A percentile compares a stretch with the other conserved stretches of the same genome.
Conservation (phyloP, 2,888 invertebrate genomes). For the Dynastes hyllus region DNA sequence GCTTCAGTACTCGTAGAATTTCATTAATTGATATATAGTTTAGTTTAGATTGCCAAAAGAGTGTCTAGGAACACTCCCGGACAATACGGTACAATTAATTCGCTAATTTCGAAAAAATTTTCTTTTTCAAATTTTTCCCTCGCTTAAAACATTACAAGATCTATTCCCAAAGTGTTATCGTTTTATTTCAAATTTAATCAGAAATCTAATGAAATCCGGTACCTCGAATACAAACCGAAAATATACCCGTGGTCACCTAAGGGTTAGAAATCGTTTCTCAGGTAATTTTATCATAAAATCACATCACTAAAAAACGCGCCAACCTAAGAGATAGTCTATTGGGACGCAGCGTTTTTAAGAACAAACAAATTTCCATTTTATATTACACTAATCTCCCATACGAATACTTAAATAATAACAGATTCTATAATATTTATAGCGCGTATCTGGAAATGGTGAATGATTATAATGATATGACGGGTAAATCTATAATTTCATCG, state of each 20-base stretch:
- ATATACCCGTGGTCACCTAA: neutral
- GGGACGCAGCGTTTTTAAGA: conserved; percentile 30
- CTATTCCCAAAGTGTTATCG: too few species aligned
- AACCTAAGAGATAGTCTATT: neutral
- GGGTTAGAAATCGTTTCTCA: neutral
- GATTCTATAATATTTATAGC: conserved; percentile 25
- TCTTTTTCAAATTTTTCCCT: too few species aligned
- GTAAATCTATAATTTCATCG: conserved; percentile 49
- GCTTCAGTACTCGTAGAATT: too few species aligned
- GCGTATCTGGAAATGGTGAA: conserved; percentile 26
- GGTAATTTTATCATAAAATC: conserved; percentile 24
- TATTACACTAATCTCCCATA: conserved; percentile 22
- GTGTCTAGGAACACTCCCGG: too few species aligned
- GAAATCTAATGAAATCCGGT: too few species aligned
- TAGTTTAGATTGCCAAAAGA: too few species aligned
- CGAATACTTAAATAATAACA: conserved; percentile 36
- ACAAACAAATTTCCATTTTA: conserved; percentile 44
- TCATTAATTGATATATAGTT: too few species aligned
- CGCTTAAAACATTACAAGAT: too few species aligned
- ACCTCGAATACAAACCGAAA: too few species aligned
- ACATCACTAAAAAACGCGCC: neutral
- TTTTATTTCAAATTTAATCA: too few species aligned
- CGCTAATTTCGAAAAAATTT: too few species aligned
- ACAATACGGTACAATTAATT: too few species aligned
- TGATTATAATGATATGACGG: conserved; percentile 37